phyloP scores from a whole-genome alignment of 2,888 invertebrate species.

The Stenolophus ochropezus region DNA sequence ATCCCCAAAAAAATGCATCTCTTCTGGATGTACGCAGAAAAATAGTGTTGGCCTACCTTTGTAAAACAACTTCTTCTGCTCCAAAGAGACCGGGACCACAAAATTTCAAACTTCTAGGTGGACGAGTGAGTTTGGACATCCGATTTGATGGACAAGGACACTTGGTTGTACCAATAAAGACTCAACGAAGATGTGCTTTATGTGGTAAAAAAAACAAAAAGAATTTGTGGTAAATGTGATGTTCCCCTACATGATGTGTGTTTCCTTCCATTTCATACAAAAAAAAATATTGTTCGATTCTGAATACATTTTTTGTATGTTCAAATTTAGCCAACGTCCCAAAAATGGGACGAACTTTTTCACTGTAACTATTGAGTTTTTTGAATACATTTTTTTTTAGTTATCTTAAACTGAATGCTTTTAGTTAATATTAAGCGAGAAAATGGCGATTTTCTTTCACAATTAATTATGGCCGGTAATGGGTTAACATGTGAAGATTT shows the following conservation, averaged over 20 bases:
- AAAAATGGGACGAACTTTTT: constrained; percentile 11
- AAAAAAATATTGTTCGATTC: not conserved
- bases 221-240: constrained; percentile 48
- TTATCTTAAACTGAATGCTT: not conserved
- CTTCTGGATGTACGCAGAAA: not conserved
- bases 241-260: constrained; percentile 50
- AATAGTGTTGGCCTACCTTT: not conserved
- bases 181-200: constrained; percentile 41
- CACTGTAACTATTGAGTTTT: not conserved
- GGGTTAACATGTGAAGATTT: too few species aligned
- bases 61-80: not conserved
- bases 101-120: constrained; percentile 15
- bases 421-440: not conserved
- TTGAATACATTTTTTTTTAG: not conserved
- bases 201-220: constrained; percentile 47
- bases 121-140: not conserved
- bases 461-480: constrained; percentile 23
- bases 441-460: not conserved
- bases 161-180: constrained; percentile 42
- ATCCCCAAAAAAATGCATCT: constrained; percentile 34
- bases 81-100: constrained; percentile 21
- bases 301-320: not conserved
- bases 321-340: constrained; percentile 16
- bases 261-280: constrained; percentile 49
- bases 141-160: not conserved